These are phyloP conservation scores for Pseudomyrmex cubaensis DNA, from an alignment of 1,140 invertebrate genomes.

Conservation along the genomic window DNA sequence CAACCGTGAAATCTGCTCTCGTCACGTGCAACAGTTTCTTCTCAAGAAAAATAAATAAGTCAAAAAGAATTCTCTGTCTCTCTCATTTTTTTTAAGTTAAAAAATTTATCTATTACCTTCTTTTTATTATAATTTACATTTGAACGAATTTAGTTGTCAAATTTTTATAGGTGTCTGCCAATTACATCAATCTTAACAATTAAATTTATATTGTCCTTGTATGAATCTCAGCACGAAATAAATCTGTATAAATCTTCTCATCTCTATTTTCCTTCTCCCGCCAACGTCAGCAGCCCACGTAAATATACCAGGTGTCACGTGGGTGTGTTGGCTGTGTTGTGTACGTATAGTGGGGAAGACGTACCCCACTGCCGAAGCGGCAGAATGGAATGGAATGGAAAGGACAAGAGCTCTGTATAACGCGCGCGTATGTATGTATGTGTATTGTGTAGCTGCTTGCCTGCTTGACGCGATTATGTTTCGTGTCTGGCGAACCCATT, in stretches of 20 bases:
- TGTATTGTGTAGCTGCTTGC: constrained; percentile 62
- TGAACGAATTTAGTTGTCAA: neutral
- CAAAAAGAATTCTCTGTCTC: constrained; percentile 31
- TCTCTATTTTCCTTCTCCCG: neutral
- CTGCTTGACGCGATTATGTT: constrained; percentile 71
- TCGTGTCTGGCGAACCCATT: constrained; percentile 72
- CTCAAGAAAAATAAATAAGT: neutral
- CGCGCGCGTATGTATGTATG: no score
- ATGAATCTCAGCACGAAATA: neutral
- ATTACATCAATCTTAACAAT: neutral
- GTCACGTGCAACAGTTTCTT: neutral
- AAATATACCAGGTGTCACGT: constrained; percentile 69
- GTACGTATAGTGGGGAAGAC: constrained; percentile 55
- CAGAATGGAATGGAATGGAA: constrained; percentile 63
- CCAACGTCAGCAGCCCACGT: constrained; percentile 65
- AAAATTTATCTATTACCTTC: neutral
- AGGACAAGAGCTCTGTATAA: constrained; percentile 50
- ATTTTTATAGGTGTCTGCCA: neutral
- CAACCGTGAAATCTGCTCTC: neutral
- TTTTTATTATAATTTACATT: neutral
- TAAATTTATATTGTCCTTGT: neutral
- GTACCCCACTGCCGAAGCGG: constrained; percentile 57
- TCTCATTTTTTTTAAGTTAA: constrained; percentile 1
- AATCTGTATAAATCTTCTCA: constrained; percentile 13
- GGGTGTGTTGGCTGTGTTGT: constrained; percentile 60